Conservation (phyloP, 2,113 vertebrate genomes). For the Menura novaehollandiae region DNA sequence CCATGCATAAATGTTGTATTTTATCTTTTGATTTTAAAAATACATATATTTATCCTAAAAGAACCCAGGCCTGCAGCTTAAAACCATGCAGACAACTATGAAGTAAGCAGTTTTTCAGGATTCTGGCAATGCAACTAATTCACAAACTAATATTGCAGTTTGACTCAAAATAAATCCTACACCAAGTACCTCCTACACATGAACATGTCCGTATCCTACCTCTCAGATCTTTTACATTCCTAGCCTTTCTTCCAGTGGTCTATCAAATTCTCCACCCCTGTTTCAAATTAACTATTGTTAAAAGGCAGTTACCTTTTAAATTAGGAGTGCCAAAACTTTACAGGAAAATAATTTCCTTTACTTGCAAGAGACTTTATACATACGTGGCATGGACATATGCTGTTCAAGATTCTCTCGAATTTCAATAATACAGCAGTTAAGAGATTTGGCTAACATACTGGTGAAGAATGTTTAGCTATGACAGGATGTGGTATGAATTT, state of each 20-base stretch:
- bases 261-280: neutral
- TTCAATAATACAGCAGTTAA: neutral
- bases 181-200: neutral
- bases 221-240: neutral
- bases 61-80: neutral
- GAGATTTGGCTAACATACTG: neutral
- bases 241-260: neutral
- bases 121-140: neutral
- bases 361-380: neutral
- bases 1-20: neutral
- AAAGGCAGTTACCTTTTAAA: neutral
- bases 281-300: neutral
- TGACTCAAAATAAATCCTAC: neutral
- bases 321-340: neutral
- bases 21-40: neutral
- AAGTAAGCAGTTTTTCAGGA: neutral
- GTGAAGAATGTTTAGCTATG: neutral
- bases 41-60: neutral
- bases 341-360: neutral
- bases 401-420: neutral
- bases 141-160: neutral
- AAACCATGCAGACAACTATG: neutral
- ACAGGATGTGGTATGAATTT: neutral
- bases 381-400: neutral
- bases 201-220: neutral